Base-by-base conservation (phyloP, 2,113 vertebrate genomes). In the Tachycineta bicolor region DNA sequence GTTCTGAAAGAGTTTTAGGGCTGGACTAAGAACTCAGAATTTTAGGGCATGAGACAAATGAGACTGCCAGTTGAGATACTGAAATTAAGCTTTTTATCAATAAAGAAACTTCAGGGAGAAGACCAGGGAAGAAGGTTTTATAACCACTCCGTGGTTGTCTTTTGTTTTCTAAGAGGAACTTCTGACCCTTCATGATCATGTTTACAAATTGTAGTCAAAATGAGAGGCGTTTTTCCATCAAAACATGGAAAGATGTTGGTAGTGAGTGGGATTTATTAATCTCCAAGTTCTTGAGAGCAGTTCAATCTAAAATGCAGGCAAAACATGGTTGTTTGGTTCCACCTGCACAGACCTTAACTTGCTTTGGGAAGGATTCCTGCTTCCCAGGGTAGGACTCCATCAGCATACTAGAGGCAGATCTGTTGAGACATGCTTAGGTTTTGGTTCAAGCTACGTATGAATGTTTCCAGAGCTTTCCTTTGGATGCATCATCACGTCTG, bases 11-110 rank as follows among this genome's bases (percentile, higher is more conserved):
- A 77, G 15, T 83, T 91, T 83, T 53, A 67, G n/a, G 50, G 29
- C 67, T 94, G 80, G 87, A 62, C 50, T 76, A 46, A 71, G 65
- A 86, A 85, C 33, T 73, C 24, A 43, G 62, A 73, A 43, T 86
- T 87, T 62, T 78, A 70, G 69, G 47, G 34, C 43, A 44, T 1
- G 2, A 67, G n/a, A 29, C 76, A 94, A 34, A 28, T 19, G 53
- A 71, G 55, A 41, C 24, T 53, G 44, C 9, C 52, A 8, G 80
- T 11, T 47, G 41, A 88, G 19, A 56, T 76, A 47, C 0, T 1
- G 7, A 88, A 92, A 95, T 53, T 18, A 76, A 44, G 3, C 7
- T 60, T 60, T 52, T 31, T 59, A 37, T 87, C 26, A 37, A 33
- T 69, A 37, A 77, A 23, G 33, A 46, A 69, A 31, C 73, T 60